These are phyloP conservation scores for Asarcornis scutulata DNA, from an alignment of 2,113 vertebrate genomes.

Conservation along the genomic window DNA sequence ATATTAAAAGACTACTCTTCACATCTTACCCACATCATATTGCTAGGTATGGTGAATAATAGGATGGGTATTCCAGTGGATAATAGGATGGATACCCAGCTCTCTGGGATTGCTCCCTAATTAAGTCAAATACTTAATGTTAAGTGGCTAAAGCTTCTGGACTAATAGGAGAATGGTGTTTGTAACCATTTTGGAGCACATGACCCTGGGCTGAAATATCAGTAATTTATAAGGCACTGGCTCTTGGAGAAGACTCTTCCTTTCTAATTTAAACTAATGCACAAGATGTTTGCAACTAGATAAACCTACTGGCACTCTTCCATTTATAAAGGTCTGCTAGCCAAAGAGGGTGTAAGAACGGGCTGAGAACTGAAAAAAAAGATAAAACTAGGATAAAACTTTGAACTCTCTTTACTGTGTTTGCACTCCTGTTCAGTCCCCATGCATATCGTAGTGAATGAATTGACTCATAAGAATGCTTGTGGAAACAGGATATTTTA, in stretches of 20 bases:
- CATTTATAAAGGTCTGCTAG: neutral
- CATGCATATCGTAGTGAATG: neutral
- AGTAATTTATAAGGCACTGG: neutral
- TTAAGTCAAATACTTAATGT: neutral
- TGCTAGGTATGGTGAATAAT: neutral
- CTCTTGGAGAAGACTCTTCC: neutral
- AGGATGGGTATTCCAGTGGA: neutral
- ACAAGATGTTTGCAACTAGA: neutral
- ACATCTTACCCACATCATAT: neutral
- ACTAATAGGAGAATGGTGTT: neutral
- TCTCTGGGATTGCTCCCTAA: neutral
- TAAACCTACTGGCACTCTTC: neutral
- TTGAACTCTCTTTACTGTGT: neutral
- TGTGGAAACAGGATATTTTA: conserved; percentile 10
- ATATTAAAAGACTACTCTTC: neutral
- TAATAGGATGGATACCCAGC: neutral
- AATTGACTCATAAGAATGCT: neutral
- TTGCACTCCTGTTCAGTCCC: neutral
- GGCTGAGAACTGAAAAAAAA: neutral
- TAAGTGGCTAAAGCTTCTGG: neutral
- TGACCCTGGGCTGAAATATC: neutral
- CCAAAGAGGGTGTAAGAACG: neutral
- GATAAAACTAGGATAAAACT: neutral
- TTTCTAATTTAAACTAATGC: neutral
- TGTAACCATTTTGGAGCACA: neutral